Evolutionary conservation across 2,888 invertebrate species (phyloP).

Genomic region (Caenorhabditis drosophilae): DNA sequence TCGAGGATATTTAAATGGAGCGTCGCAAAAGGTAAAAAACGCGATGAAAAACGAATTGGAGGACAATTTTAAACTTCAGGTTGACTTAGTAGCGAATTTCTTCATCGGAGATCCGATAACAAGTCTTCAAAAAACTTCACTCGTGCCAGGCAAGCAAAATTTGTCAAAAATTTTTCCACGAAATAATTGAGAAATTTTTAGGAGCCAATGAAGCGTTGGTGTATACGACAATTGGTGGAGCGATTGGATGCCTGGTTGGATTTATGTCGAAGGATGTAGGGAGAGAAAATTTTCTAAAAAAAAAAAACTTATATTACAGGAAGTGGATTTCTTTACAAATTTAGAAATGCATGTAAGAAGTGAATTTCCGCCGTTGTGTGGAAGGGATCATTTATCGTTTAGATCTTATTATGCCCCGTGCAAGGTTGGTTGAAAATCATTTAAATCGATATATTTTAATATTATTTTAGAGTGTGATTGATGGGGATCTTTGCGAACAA

Average conservation of each 20-base stretch:
- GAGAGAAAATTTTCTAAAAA: not conserved
- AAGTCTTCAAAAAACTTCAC: constrained; percentile 85
- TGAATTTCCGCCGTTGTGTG: constrained; percentile 93
- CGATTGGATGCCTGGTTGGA: constrained; percentile 89
- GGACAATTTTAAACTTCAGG: constrained; percentile 65
- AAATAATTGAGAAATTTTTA: not conserved
- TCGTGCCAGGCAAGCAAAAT: constrained; percentile 80
- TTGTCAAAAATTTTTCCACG: not conserved
- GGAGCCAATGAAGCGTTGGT: constrained; percentile 92
- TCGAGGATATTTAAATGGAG: constrained; percentile 87
- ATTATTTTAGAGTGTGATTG: constrained; percentile 84
- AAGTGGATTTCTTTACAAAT: constrained; percentile 98
- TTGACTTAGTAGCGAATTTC: constrained; percentile 86
- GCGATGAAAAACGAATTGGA: not conserved
- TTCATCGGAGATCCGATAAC: constrained; percentile 95
- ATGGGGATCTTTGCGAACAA: constrained; percentile 98
- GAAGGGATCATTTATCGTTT: constrained; percentile 94
- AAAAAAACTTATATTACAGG: constrained; percentile 73
- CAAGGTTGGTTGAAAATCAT: constrained; percentile 76
- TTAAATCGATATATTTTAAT: not conserved
- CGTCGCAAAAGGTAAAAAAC: constrained; percentile 85
- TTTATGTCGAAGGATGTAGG: constrained; percentile 83
- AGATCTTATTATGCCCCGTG: constrained; percentile 96
- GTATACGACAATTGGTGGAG: constrained; percentile 91
- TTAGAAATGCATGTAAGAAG: constrained; percentile 99